Evolutionary conservation across 1,140 invertebrate genomes (phyloP).

Genomic region (Pseudomyrmex sp.): DNA sequence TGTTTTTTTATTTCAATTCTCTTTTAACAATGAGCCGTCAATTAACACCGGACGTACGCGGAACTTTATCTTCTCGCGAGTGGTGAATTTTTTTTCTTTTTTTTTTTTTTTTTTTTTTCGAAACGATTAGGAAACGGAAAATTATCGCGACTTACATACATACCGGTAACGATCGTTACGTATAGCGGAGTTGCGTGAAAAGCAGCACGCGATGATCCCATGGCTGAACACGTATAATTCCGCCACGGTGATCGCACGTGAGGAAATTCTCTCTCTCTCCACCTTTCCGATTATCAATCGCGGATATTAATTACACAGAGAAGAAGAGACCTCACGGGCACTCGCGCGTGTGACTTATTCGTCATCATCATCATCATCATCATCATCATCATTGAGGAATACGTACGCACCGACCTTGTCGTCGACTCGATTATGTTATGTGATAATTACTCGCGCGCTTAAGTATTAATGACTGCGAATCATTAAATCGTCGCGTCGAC

Average conservation of each 20-base stretch:
- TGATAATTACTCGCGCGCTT: neutral
- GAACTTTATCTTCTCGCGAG: slow-evolving; percentile 28
- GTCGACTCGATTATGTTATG: slow-evolving; percentile 5
- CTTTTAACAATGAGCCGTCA: too few species aligned
- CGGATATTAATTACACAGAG: slow-evolving; percentile 40
- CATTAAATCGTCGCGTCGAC: slow-evolving; percentile 1
- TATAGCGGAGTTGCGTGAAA: slow-evolving; percentile 37
- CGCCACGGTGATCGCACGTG: slow-evolving; percentile 36
- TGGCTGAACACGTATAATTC: slow-evolving; percentile 40
- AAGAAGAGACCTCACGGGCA: neutral
- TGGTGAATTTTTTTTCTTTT: too few species aligned
- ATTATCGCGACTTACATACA: neutral
- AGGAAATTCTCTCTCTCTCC: slow-evolving; percentile 37
- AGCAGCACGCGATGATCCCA: slow-evolving; percentile 50
- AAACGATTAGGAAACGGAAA: slow-evolving; percentile 30
- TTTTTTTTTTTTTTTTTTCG: neutral
- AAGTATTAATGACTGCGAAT: slow-evolving; percentile 25
- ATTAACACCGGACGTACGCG: slow-evolving; percentile 10
- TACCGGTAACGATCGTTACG: slow-evolving; percentile 42
- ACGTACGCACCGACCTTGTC: slow-evolving; percentile 5
- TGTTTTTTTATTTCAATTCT: too few species aligned
- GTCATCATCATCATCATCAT: neutral
- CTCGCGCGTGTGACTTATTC: slow-evolving; percentile 5
- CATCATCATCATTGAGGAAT: too few species aligned
- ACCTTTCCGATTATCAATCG: slow-evolving; percentile 45